Evolutionary conservation across 2,113 vertebrate genomes (phyloP).

Genomic region (Pica pica): DNA sequence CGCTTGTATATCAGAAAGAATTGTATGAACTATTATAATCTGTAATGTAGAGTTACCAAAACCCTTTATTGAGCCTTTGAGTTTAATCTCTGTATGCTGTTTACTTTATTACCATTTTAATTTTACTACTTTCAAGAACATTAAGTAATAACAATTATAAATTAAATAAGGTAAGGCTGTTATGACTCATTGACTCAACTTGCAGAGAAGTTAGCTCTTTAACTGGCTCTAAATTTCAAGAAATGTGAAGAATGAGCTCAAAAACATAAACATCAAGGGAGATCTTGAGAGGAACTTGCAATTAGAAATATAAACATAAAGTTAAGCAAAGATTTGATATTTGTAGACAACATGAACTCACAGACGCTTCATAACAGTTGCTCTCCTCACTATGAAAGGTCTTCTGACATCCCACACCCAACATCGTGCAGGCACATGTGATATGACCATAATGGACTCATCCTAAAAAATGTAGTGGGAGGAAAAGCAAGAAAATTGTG

Average conservation of each 20-base stretch:
- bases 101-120: slow-evolving; percentile 1
- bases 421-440: rapidly evolving
- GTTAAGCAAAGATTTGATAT: neutral
- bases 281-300: neutral
- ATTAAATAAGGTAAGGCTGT: neutral
- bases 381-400: neutral
- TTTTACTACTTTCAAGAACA: slow-evolving; percentile 28
- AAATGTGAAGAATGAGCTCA: neutral
- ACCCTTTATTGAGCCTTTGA: slow-evolving; percentile 1
- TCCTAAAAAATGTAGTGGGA: neutral
- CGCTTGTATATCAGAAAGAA: neutral
- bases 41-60: neutral
- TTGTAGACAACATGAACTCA: neutral
- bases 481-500: neutral
- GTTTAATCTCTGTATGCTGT: slow-evolving; percentile 10
- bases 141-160: slow-evolving; percentile 7
- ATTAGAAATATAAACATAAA: neutral
- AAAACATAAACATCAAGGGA: neutral
- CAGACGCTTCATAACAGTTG: rapidly evolving
- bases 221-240: neutral
- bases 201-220: neutral
- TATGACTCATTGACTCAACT: neutral
- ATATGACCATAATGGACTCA: neutral
- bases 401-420: neutral
- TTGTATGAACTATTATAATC: neutral